Evolutionary conservation across 2,888 invertebrate species (phyloP), one percentile per base, ranked within the genome.

Genomic region (Gordius sp.): DNA sequence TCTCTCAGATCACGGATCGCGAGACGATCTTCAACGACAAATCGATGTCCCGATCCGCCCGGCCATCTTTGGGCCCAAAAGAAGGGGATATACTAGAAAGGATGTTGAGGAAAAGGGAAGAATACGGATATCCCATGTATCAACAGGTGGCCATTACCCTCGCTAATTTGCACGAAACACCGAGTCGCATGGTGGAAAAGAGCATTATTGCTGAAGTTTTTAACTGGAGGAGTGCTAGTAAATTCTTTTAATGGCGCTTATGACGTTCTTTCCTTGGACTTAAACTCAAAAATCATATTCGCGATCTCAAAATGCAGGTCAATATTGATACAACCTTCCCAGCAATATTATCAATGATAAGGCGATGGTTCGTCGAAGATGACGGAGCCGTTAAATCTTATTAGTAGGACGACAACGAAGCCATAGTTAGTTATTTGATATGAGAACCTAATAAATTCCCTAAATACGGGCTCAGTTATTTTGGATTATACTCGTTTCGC

Each of bases 161-260:
- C 69, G 93, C 91, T 0, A 97, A 97, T 69, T 74, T 97, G 1
- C 97, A 99, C 69, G 97, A 99, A 68, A 93, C 89, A 0, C 86
- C 93, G 0, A 86, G 85, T 62, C 76, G 93, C 60, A 93, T 97
- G 93, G 73, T 84, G 58, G 89, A 87, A 64, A 93, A 91, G 67
- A 82, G 81, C 58, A 80, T 81, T 57, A 84, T 91, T 67, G 76
- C n/a, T n/a, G 82, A 82, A 63, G 81, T 91, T 61, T 77, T 93
- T 24, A 78, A 82, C 0, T 93, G 91, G 93, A 74, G 77, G 4
- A 76, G 76, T 16, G 80, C 86, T 1, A 76, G 93, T 0, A 74
- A 75, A 2, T 75, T 78, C 61, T 73, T 93, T 26, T 83, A 85
- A 72, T 91, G 87, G 89, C 76, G 89, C 2, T 69, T 91, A 55